Percentiles rank a stretch among this genome's conserved stretches.
phyloP scores from a whole-genome alignment of 1,140 invertebrate species.

The Contarinia nasturtii region DNA sequence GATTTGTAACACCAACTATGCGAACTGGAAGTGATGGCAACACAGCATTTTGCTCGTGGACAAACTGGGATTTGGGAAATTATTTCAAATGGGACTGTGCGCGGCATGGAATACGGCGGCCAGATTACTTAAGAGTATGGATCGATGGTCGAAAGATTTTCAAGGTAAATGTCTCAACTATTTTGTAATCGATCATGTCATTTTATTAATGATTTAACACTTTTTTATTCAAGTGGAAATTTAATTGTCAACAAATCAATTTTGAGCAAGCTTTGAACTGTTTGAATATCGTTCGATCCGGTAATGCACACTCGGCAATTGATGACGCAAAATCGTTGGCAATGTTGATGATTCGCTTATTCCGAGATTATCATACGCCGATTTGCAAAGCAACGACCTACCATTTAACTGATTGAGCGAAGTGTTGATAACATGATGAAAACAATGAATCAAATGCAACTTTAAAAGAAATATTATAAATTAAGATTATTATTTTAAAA shows the following conservation, averaged over 20 bases:
- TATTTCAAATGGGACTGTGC: background rate
- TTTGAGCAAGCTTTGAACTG: background rate
- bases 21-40: background rate
- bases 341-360: background rate
- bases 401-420: too few species aligned
- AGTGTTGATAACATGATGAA: too few species aligned
- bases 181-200: background rate
- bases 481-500: too few species aligned
- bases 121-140: background rate
- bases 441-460: too few species aligned
- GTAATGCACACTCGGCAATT: background rate
- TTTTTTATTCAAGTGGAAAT: background rate
- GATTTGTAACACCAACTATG: background rate
- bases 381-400: too few species aligned
- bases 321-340: background rate
- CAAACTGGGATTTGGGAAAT: background rate
- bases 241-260: background rate
- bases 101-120: background rate
- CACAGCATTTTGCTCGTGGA: too few species aligned
- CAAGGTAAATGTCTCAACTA: background rate
- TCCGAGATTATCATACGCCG: too few species aligned
- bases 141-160: background rate
- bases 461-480: too few species aligned
- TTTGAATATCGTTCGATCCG: background rate
- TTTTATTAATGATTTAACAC: background rate